Evolutionary conservation across 2,888 invertebrate genomes (phyloP).

Genomic region (Eugnorisma glareosa): DNA sequence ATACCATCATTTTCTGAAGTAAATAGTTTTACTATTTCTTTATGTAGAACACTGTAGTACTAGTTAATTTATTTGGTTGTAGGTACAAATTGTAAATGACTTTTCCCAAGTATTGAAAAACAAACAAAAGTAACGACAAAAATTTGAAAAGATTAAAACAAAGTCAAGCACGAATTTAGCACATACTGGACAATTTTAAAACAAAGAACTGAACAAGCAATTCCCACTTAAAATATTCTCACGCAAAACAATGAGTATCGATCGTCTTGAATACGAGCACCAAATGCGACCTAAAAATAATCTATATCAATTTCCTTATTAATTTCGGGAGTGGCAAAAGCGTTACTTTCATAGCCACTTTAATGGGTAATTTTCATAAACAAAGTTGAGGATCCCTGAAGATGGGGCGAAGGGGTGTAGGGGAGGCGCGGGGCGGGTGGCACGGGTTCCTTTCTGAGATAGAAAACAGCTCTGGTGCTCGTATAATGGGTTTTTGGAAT

Average conservation of each 20-base stretch:
- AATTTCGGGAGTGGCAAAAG: constrained; percentile 89
- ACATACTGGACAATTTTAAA: constrained; percentile 9
- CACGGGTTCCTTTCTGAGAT: constrained; percentile 88
- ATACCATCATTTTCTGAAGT: not conserved
- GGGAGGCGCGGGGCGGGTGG: constrained; percentile 69
- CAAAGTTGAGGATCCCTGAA: constrained; percentile 89
- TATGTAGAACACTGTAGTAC: not conserved
- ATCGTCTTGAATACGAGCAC: constrained; percentile 65
- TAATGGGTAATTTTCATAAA: constrained; percentile 91
- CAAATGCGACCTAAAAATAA: constrained; percentile 81
- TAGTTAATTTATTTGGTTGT: not conserved
- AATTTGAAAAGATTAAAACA: not conserved
- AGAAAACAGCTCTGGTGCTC: constrained; percentile 92
- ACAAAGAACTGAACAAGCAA: constrained; percentile 35
- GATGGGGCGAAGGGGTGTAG: constrained; percentile 75
- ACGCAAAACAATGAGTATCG: constrained; percentile 60
- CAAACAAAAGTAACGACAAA: not conserved
- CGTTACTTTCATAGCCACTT: constrained; percentile 90
- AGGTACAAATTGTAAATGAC: not conserved
- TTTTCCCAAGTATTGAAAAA: not conserved
- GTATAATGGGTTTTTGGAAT: constrained; percentile 94
- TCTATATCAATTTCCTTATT: constrained; percentile 90
- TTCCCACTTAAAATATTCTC: constrained; percentile 59
- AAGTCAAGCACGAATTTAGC: not conserved
- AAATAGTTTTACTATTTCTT: not conserved